phyloP scores from a whole-genome alignment of 2,113 vertebrate species.

The Zeus faber region DNA sequence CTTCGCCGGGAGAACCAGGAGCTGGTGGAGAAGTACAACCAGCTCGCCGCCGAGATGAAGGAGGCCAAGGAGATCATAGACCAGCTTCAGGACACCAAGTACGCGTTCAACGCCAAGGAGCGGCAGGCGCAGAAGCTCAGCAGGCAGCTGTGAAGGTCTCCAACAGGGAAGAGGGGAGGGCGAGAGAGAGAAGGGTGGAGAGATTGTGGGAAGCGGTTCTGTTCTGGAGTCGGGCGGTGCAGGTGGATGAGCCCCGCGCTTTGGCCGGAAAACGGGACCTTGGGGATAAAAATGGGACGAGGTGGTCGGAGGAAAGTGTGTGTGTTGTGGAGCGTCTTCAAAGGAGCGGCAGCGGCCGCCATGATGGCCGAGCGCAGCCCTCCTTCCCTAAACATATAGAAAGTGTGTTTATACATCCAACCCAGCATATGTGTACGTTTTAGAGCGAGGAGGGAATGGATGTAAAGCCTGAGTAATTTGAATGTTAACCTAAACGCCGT shows the following conservation, averaged over 20 bases:
- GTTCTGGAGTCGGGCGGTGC: neutral
- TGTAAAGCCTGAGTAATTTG: slow-evolving; percentile 51
- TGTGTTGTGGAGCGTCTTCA: neutral
- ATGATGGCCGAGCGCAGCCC: neutral
- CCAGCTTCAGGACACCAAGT: slow-evolving; percentile 80
- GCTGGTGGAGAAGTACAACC: slow-evolving; percentile 80
- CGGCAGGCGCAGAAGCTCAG: slow-evolving; percentile 88
- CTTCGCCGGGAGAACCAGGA: slow-evolving; percentile 81
- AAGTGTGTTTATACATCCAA: slow-evolving; percentile 14
- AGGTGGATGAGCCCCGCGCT: neutral
- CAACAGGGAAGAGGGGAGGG: neutral
- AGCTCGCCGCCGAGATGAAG: slow-evolving; percentile 76
- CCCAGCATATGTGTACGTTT: slow-evolving; percentile 32
- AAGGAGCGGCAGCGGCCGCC: neutral
- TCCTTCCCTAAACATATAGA: slow-evolving; percentile 29
- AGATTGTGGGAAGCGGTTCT: neutral
- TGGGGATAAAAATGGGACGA: neutral
- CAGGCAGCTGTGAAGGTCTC: slow-evolving; percentile 72
- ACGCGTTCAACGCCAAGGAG: slow-evolving; percentile 83
- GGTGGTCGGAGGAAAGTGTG: neutral
- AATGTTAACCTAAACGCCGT: slow-evolving; percentile 50
- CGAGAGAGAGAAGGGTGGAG: slow-evolving; percentile 8
- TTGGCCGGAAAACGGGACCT: neutral
- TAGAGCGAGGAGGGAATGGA: slow-evolving; percentile 13
- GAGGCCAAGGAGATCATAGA: slow-evolving; percentile 81